Base-by-base conservation (phyloP, 2,888 invertebrate genomes). In the Steinernema hermaphroditum region DNA sequence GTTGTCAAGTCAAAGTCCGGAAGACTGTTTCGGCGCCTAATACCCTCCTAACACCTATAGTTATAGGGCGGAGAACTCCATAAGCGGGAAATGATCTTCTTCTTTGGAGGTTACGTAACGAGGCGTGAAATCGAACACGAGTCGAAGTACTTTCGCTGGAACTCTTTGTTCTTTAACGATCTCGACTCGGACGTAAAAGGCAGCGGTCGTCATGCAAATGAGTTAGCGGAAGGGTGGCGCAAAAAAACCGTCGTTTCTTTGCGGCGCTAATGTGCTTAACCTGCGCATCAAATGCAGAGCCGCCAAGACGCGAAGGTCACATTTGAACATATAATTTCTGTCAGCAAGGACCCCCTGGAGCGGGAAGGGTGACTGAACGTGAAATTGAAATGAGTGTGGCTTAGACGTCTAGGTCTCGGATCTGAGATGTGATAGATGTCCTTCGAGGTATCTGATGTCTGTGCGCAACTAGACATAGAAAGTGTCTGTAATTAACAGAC, bases 1-100 rank as follows among this genome's bases (percentile, higher is more conserved):
- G 54, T 54, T 54, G 54, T 54, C 54, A 54, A 54, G 54, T 54
- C 54, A 54, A 54, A 27, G 54, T 54, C 54, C 4, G 37, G 6
- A 12, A 12, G 37, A 22, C 6, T 54, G 37, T 37, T 4, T 37
- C 37, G 37, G 37, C 37, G 37, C 37, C 37, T 37, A 37, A 37
- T 37, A 37, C 37, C 37, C 37, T 37, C 54, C 54, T 54, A 54
- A 54, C 54, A 54, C 54, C 54, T 27, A 54, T 54, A 54, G 54
- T 54, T 54, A 54, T 54, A 27, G 8, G 54, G 14, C 54, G 46
- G 46, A 37, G 46, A n/a, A n/a, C 46, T 6, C 46, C 22, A 46
- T 4, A n/a, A 54, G 6, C 22, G 54, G 54, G 27, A 54, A 54
- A 8, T 54, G 54, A 54, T 37, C 37, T 37, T 37, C 37, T 4